phyloP scores from a whole-genome alignment of 2,888 invertebrate genomes.

The Cacoxenus indagator region DNA sequence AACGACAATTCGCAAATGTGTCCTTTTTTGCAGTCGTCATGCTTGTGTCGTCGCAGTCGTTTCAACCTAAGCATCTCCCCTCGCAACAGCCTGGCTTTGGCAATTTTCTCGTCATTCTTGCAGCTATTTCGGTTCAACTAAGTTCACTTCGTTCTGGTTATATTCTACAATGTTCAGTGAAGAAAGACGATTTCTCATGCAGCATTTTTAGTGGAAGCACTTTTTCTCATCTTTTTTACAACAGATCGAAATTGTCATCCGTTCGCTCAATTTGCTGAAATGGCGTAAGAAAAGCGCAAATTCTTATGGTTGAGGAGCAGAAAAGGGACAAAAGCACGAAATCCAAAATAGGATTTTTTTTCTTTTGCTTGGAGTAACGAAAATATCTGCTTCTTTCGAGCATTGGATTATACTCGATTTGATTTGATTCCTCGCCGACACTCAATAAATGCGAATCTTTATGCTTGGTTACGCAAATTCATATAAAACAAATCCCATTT shows the following conservation, averaged over 20 bases:
- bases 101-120: neutral
- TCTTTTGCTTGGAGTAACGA: neutral
- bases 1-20: slow-evolving; percentile 11
- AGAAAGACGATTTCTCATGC: neutral
- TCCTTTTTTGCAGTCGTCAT: slow-evolving; percentile 43
- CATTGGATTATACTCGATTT: neutral
- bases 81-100: neutral
- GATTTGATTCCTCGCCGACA: slow-evolving; percentile 24
- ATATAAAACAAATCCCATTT: slow-evolving; percentile 33
- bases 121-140: neutral
- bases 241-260: slow-evolving; percentile 66
- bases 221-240: slow-evolving; percentile 63
- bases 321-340: neutral
- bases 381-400: neutral
- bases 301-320: neutral
- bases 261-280: slow-evolving; percentile 66
- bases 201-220: slow-evolving; percentile 14
- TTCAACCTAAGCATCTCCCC: slow-evolving; percentile 8
- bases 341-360: neutral
- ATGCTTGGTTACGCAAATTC: slow-evolving; percentile 54
- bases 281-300: slow-evolving; percentile 1
- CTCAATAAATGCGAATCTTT: slow-evolving; percentile 42
- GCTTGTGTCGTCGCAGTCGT: slow-evolving; percentile 26
- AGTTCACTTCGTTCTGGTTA: neutral
- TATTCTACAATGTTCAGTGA: neutral